These are phyloP conservation scores for Clarias fuscus DNA, from an alignment of 2,797 vertebrate species.

Conservation along the genomic window DNA sequence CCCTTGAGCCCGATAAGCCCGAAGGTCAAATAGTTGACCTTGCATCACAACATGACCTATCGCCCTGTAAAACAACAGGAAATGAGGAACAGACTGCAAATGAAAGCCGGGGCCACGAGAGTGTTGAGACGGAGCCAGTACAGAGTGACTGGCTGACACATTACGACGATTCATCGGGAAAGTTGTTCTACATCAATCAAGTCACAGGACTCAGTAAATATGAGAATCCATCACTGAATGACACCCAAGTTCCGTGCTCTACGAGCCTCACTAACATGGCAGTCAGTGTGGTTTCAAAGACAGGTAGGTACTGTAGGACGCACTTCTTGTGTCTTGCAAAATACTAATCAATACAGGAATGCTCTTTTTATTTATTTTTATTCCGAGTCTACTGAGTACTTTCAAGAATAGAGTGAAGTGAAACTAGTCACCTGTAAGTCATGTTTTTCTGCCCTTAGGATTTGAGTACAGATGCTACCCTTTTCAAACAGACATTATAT, in stretches of 20 bases:
- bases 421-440: conserved; percentile 2
- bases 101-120: conserved; percentile 34
- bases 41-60: conserved; percentile 31
- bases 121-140: conserved; percentile 15
- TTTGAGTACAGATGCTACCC: conserved; percentile 90
- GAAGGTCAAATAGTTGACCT: conserved; percentile 38
- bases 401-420: neutral
- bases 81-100: conserved; percentile 39
- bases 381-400: conserved; percentile 34
- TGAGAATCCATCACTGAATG: conserved; percentile 66
- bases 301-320: conserved; percentile 72
- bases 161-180: conserved; percentile 82
- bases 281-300: conserved; percentile 81
- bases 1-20: conserved; percentile 20
- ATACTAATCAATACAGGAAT: neutral
- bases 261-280: conserved; percentile 88
- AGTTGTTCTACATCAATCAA: conserved; percentile 86
- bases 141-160: conserved; percentile 82
- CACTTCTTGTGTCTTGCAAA: neutral
- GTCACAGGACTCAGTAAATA: conserved; percentile 90
- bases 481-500: conserved; percentile 86
- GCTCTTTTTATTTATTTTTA: too few relatives aligned
- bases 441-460: conserved; percentile 74
- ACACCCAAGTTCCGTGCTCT: conserved; percentile 72
- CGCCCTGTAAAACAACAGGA: conserved; percentile 29